A percentile compares a stretch with the other conserved stretches of the same genome.
These are phyloP conservation scores for Eudemis profundana DNA, from an alignment of 2,888 invertebrate genomes.

Conservation along the genomic window DNA sequence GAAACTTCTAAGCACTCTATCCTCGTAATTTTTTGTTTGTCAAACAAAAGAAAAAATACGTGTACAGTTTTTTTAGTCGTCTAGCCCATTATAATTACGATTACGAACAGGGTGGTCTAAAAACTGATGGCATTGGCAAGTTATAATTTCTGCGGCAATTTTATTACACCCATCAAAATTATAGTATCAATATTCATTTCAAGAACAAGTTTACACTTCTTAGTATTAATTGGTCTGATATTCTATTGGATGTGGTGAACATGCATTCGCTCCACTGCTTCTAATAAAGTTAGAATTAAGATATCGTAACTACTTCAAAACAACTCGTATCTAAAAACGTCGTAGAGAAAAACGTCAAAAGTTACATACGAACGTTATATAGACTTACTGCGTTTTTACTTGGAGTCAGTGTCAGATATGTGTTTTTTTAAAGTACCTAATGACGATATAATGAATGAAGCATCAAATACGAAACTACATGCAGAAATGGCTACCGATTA, in stretches of 20 bases:
- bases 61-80: no score
- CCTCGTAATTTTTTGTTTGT: no score
- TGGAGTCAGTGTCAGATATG: no score
- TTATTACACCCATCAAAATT: slow-evolving; percentile 20
- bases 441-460: neutral
- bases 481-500: slow-evolving; percentile 36
- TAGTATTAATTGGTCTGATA: neutral
- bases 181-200: slow-evolving; percentile 26
- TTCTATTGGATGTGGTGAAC: neutral
- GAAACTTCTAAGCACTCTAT: no score
- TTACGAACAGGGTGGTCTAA: slow-evolving; percentile 13
- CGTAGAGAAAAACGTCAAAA: no score
- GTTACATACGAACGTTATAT: no score
- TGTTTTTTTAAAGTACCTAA: no score
- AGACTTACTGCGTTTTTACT: no score
- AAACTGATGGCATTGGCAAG: slow-evolving; percentile 13
- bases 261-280: neutral
- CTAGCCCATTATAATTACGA: neutral
- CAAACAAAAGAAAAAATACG: no score
- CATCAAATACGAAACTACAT: slow-evolving; percentile 15
- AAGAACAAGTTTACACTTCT: slow-evolving; percentile 18
- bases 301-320: no score
- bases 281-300: no score
- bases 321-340: no score
- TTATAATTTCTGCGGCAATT: slow-evolving; percentile 20